Base-by-base conservation (phyloP, 2,888 invertebrate genomes). In the Cerastis rubricosa region DNA sequence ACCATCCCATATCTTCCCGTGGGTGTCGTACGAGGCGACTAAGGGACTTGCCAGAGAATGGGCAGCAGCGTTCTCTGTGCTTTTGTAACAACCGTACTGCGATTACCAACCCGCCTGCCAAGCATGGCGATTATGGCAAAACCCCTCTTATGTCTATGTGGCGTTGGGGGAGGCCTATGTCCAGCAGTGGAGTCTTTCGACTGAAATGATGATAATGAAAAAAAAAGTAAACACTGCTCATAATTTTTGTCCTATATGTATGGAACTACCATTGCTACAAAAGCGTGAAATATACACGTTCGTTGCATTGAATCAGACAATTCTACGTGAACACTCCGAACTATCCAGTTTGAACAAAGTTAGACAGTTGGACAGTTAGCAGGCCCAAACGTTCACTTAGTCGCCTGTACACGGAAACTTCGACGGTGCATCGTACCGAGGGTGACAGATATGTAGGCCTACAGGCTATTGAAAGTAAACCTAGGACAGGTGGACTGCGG, bases 341-440 rank as follows among this genome's bases (percentile, higher is more conserved):
- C 25, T 47, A 25, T 14, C 25, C 14, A 51, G 40, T 17, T 43
- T 47, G 59, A 47, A 65, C 54, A 14, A 12, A 76, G 80, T 80
- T 71, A 29, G 71, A 69, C 59, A 76, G 76, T 82, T 67, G 45
- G 63, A 75, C 71, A 71, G 76, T 76, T 74, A 22, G 40, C 40
- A 43, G 25, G 25, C 67, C 80, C n/a, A 76, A 80, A 71, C 70
- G 61, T 54, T 57, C 17, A 35, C 40, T 57, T 57, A 43, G 19
- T 6, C 25, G 66, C 14, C 22, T 12, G 35, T 45, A 17, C 14
- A 25, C 12, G 22, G 43, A 51, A 70, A 71, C 67, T 71, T 76
- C 1, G 22, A 43, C 12, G 22, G 64, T 66, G 59, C 49, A 35
- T 35, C 9, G 35, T 35, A 71, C 9, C 43, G 3, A 17, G 35